phyloP scores from a whole-genome alignment of 2,797 vertebrate species.

The Notolabrus celidotus region DNA sequence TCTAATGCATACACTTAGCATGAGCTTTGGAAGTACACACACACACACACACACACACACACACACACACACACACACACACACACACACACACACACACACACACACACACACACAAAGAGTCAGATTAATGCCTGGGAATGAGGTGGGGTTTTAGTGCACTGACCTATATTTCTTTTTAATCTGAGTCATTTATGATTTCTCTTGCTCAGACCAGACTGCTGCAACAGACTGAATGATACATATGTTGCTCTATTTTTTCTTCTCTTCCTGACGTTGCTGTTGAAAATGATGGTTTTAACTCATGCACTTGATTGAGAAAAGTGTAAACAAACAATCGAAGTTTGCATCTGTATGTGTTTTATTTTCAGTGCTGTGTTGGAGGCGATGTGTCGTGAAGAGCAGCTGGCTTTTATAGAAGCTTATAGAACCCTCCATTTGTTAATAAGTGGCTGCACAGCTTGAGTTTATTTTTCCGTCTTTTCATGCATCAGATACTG shows the following conservation, averaged over 20 bases:
- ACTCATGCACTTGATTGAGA: background rate
- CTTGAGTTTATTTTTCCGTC: conserved; percentile 6
- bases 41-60: conserved; percentile 1
- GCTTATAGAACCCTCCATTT: conserved; percentile 12
- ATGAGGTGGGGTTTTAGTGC: conserved; percentile 73
- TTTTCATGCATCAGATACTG: conserved; percentile 10
- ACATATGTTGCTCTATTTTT: background rate
- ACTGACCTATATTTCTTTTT: conserved; percentile 81
- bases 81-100: conserved; percentile 5
- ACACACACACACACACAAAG: conserved; percentile 22
- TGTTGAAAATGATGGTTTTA: background rate
- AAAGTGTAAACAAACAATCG: background rate
- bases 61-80: conserved; percentile 1
- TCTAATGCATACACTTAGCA: conserved; percentile 40
- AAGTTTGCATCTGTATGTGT: too few species aligned
- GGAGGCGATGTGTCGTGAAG: background rate
- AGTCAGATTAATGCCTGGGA: conserved; percentile 65
- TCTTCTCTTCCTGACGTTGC: background rate
- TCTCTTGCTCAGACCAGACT: conserved; percentile 26
- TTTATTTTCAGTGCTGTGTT: too few species aligned
- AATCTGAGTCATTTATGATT: conserved; percentile 74
- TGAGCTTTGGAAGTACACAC: conserved; percentile 23
- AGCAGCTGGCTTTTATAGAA: conserved; percentile 10
- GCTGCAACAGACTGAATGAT: conserved; percentile 3
- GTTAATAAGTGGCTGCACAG: background rate